A percentile compares a stretch with the other conserved stretches of the same genome.
Evolutionary conservation across 2,888 invertebrate genomes (phyloP).

Genomic region (Lathronympha strigana): DNA sequence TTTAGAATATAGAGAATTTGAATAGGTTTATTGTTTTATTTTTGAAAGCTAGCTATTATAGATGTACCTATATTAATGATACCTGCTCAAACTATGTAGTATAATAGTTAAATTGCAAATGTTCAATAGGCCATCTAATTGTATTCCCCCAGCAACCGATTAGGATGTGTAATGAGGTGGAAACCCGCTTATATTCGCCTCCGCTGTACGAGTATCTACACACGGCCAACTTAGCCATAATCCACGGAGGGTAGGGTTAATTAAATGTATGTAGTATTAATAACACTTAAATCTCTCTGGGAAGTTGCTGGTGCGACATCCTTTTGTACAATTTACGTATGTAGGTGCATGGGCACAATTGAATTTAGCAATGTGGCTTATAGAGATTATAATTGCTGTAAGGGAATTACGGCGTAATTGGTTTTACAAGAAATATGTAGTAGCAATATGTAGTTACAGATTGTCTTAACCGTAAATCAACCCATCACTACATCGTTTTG

Average conservation of each 20-base stretch:
- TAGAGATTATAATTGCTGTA: conserved; percentile 10
- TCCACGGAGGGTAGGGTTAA: conserved; percentile 39
- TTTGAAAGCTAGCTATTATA: no score
- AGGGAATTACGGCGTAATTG: not conserved
- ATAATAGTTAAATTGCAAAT: conserved; percentile 1
- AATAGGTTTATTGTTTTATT: no score
- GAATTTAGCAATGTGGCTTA: conserved; percentile 30
- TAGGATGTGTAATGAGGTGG: conserved; percentile 29
- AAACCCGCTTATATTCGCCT: conserved; percentile 23
- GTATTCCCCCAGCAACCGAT: conserved; percentile 20
- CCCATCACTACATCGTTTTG: no score
- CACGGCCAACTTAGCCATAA: conserved; percentile 34
- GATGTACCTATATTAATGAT: not conserved
- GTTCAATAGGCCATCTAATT: conserved; percentile 23
- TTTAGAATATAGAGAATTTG: no score
- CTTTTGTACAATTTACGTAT: conserved; percentile 41
- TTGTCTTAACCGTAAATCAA: not conserved
- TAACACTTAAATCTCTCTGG: conserved; percentile 43
- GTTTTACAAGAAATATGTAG: not conserved
- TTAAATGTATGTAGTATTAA: conserved; percentile 43
- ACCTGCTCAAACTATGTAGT: not conserved
- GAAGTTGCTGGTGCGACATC: conserved; percentile 39
- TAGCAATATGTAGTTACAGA: not conserved
- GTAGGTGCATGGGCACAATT: conserved; percentile 22
- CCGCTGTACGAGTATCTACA: conserved; percentile 14